Percentiles rank a stretch among this genome's conserved stretches.
Conservation (phyloP, 2,113 vertebrate species). For the Trematomus loennbergii region DNA sequence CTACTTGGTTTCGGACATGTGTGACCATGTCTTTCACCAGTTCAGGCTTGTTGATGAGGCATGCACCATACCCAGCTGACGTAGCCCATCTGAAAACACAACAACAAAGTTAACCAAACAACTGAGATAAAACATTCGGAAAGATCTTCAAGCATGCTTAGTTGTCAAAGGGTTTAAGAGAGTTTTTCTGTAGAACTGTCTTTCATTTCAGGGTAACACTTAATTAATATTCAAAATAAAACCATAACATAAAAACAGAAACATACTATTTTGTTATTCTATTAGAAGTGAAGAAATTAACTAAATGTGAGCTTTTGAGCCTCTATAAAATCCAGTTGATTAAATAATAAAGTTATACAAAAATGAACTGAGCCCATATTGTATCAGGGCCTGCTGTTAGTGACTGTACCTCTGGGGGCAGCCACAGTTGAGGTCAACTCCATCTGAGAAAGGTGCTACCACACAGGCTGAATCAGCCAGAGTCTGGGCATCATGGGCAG, state of each 20-base stretch:
- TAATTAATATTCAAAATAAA: neutral
- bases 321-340: neutral
- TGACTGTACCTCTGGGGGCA: slow-evolving; percentile 92
- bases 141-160: neutral
- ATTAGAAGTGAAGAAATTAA: neutral
- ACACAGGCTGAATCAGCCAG: slow-evolving; percentile 91
- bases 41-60: slow-evolving; percentile 96
- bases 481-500: slow-evolving; percentile 92
- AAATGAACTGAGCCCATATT: no score
- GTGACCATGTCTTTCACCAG: slow-evolving; percentile 94
- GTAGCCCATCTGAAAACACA: slow-evolving; percentile 90
- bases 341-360: neutral
- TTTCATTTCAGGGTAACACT: neutral
- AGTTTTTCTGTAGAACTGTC: neutral
- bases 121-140: neutral
- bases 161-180: neutral
- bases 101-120: neutral
- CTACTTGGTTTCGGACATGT: slow-evolving; percentile 90
- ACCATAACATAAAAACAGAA: neutral
- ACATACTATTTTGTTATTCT: neutral
- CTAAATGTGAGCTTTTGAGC: neutral
- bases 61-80: slow-evolving; percentile 95
- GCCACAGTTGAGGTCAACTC: slow-evolving; percentile 97
- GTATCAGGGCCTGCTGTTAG: neutral
- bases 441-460: slow-evolving; percentile 91